These are phyloP conservation scores for Exaiptasia diaphana DNA, from an alignment of 64 coral and sea anemone species.

Conservation along the genomic window DNA sequence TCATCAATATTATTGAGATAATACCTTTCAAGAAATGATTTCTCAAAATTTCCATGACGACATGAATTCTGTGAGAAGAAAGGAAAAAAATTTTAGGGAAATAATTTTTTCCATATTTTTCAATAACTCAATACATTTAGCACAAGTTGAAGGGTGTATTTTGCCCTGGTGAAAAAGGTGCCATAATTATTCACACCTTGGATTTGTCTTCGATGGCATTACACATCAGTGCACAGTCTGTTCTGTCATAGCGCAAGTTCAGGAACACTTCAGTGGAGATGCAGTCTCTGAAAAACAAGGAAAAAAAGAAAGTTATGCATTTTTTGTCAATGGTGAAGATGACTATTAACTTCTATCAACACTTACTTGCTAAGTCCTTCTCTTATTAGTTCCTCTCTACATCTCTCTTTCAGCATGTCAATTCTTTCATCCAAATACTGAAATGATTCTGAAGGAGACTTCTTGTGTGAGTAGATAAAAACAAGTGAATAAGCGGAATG, in stretches of 20 bases:
- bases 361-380: constrained; percentile 89
- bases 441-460: too few species aligned
- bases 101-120: too few species aligned
- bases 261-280: constrained; percentile 84
- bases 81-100: background rate
- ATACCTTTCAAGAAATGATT: constrained; percentile 50
- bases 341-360: background rate
- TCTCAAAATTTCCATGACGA: constrained; percentile 57
- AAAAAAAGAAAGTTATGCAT: background rate
- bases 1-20: too few species aligned
- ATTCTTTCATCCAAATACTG: constrained; percentile 81
- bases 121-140: too few species aligned
- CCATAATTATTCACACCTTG: too few species aligned
- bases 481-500: too few species aligned
- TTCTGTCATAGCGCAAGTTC: constrained; percentile 73
- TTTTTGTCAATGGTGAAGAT: too few species aligned
- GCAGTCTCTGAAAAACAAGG: constrained; percentile 43
- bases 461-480: too few species aligned
- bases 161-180: too few species aligned
- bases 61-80: background rate
- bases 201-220: background rate
- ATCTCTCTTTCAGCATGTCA: constrained; percentile 63
- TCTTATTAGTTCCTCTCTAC: constrained; percentile 64
- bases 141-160: too few species aligned
- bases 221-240: constrained; percentile 60